phyloP scores from a whole-genome alignment of 2,888 invertebrate species.

The Anticlea derivata region DNA sequence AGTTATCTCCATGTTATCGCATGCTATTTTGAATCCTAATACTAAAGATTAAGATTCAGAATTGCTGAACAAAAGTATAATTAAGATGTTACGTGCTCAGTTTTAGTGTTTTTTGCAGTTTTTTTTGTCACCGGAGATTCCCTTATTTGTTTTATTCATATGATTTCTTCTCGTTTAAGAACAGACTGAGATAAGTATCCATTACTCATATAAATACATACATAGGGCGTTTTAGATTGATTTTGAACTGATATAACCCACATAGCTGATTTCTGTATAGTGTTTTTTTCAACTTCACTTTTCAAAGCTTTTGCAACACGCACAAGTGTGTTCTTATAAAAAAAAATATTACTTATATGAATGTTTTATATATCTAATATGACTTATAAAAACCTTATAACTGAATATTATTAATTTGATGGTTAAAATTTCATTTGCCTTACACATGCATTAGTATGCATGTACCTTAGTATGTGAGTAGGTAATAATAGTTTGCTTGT shows the following conservation, averaged over 20 bases:
- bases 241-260: not conserved
- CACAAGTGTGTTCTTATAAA: not conserved
- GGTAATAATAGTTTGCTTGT: constrained; percentile 36
- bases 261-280: not conserved
- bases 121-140: constrained; percentile 37
- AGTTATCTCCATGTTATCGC: constrained; percentile 22
- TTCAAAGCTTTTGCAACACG: not conserved
- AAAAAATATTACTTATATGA: not conserved
- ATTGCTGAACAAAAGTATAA: constrained; percentile 15
- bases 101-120: constrained; percentile 32
- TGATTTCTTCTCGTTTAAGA: constrained; percentile 20
- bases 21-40: constrained; percentile 27
- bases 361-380: not conserved
- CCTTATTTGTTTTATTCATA: constrained; percentile 41
- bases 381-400: not conserved
- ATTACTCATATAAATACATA: too few relatives aligned
- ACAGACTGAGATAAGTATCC: not conserved
- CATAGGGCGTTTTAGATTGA: too few relatives aligned
- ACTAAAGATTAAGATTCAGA: constrained; percentile 17
- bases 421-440: too few relatives aligned
- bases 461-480: constrained; percentile 19
- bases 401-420: too few relatives aligned
- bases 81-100: constrained; percentile 29
- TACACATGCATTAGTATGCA: constrained; percentile 19
- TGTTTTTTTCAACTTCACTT: not conserved